Base-by-base conservation (phyloP, 2,113 vertebrate species). In the Notothenia rossii region DNA sequence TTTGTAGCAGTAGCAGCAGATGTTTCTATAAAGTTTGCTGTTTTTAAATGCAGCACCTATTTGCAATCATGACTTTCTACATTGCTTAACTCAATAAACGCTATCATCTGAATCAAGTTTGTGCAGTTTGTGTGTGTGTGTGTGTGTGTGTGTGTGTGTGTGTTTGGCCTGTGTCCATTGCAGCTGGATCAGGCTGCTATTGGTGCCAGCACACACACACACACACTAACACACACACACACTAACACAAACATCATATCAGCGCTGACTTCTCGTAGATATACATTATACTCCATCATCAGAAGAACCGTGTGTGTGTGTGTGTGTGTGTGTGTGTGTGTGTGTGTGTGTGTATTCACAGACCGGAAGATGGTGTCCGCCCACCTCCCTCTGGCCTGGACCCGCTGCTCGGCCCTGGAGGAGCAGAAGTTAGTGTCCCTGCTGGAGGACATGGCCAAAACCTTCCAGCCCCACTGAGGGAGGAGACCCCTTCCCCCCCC, bases 311-410 rank as follows among this genome's bases (percentile, higher is more conserved):
- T 13, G 18, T 40, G 14, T 64, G 6, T 40, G 14, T 64, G 6
- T 73, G 50, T 88, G 62, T 79, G 53, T 36, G n/a, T n/a, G n/a
- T n/a, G n/a, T n/a, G n/a, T n/a, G n/a, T n/a, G n/a, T n/a, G n/a
- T n/a, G n/a, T n/a, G n/a, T n/a, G n/a, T n/a, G n/a, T n/a, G n/a
- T n/a, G n/a, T n/a, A n/a, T n/a, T 83, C 69, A 45, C 84, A 96
- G 95, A 96, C 89, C 93, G 95, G 2, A 94, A 55, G 86, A 82
- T 89, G 80, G 94, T 92, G 64, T 78, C 94, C 60, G 77, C 94
- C 70, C 95, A 96, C 86, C 91, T 96, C 69, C 93, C 94, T 0
- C 82, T 96, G 90, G 95, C 95, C 74, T 95, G 94, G 94, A 95
- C 95, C 74, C 94, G 86, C 90, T 94, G 94, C 83, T 94, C 94